Evolutionary conservation across 2,113 vertebrate genomes (phyloP).

Genomic region (Aleadryas rufinucha): DNA sequence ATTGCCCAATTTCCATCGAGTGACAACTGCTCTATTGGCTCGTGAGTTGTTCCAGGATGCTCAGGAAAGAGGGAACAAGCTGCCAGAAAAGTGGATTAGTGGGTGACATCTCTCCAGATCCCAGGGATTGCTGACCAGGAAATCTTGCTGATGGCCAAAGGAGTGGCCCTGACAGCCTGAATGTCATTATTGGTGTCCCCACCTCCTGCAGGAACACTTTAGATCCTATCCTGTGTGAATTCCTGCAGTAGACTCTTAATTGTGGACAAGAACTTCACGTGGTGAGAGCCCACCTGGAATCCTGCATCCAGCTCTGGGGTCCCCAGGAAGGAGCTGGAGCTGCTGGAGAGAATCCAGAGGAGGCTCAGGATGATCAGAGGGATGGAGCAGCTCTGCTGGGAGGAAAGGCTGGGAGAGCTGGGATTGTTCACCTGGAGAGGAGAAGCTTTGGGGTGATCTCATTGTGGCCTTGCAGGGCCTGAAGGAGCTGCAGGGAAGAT

Average conservation of each 20-base stretch:
- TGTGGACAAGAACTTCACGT: not conserved
- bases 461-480: not conserved
- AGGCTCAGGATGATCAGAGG: not conserved
- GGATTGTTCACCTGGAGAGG: not conserved
- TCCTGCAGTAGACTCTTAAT: not conserved
- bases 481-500: not conserved
- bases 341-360: not conserved
- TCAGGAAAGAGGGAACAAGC: not conserved
- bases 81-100: not conserved
- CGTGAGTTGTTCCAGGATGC: not conserved
- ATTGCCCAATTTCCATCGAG: not conserved
- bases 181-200: not conserved
- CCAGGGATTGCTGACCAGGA: not conserved
- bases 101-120: not conserved
- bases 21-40: not conserved
- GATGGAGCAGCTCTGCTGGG: not conserved
- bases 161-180: not conserved
- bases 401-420: not conserved
- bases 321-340: not conserved
- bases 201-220: not conserved
- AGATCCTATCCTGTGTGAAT: not conserved
- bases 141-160: not conserved
- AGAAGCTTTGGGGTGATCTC: not conserved
- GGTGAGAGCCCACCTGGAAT: not conserved
- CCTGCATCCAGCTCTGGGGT: not conserved